Evolutionary conservation across 2,797 vertebrate species (phyloP), one percentile per base, ranked within the genome.

Genomic region (Vespertilio murinus): DNA sequence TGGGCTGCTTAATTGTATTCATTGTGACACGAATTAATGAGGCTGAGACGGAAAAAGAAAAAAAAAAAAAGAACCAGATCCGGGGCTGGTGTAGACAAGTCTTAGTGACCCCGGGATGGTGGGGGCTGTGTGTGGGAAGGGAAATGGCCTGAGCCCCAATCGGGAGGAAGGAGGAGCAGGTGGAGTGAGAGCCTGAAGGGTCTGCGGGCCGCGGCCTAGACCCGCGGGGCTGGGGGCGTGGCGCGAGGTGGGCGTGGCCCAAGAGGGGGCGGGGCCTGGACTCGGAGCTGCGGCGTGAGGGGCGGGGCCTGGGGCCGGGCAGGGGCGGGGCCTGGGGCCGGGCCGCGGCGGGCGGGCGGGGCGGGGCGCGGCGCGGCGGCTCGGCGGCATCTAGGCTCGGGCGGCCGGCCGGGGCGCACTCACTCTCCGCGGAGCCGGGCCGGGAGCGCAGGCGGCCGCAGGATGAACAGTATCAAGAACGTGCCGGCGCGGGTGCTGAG

Each of bases 391-490:
- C 95, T 84, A 75, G 92, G 95, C 82, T 75, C 23, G 35, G 69
- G 91, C 86, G 52, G 35, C 56, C 20, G 18, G 47, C 71, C 0
- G 40, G n/a, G 84, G 35, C 38, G 22, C 12, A 65, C 56, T 45
- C 78, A 92, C 80, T 18, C 2, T 69, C 42, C 42, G 6, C 64
- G 25, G 85, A 28, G 74, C 52, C 69, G 28, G 80, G 75, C 42
- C 2, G 11, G 87, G 47, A 64, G 20, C 61, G 64, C 61, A 17
- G 38, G 80, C 40, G 80, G 49, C 77, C 14, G 90, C 92, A 98
- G 96, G 97, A 99, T 99, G 99, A 99, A 99, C 98, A 98, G 98
- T 97, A 99, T 99, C 91, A 98, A 98, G 97, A 99, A 98, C 97
- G 99, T 99, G 93, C 99, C 99, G 64, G 98, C 99, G 22, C 98